phyloP scores from a whole-genome alignment of 2,113 vertebrate species.

The Gallinago media region DNA sequence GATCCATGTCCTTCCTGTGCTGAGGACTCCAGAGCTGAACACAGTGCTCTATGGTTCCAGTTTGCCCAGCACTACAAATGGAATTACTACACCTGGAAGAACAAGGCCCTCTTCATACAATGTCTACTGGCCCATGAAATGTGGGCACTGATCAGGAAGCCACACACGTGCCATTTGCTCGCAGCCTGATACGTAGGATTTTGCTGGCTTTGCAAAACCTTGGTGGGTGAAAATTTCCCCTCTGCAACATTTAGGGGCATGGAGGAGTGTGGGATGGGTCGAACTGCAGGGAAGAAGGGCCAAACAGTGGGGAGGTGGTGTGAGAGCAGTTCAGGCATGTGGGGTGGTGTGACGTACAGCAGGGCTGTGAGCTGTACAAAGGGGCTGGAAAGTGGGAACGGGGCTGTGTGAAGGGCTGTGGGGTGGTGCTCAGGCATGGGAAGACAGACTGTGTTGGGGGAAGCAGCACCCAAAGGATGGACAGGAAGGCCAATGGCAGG shows the following conservation, averaged over 20 bases:
- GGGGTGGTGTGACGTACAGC: neutral
- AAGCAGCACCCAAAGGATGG: neutral
- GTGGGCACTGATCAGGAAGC: neutral
- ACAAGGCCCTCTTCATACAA: neutral
- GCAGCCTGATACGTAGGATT: neutral
- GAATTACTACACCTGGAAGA: neutral
- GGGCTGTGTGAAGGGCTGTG: neutral
- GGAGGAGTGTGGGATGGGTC: neutral
- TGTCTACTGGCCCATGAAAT: neutral
- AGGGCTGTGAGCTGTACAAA: neutral
- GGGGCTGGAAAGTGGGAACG: neutral
- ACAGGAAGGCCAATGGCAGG: too few species aligned
- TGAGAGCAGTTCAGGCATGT: neutral
- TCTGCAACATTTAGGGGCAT: neutral
- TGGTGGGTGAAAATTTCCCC: neutral
- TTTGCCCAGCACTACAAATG: neutral
- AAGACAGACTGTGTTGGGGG: neutral
- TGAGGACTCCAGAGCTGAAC: too few species aligned
- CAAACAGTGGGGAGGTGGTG: neutral
- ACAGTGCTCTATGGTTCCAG: neutral
- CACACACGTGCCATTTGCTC: neutral
- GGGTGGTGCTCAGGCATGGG: neutral
- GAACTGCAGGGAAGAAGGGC: neutral
- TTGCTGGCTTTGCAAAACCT: neutral
- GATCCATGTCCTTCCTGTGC: too few species aligned